A percentile compares a stretch with the other conserved stretches of the same genome.
Evolutionary conservation across 2,113 vertebrate species (phyloP).

Genomic region (Benitochromis conjunctus): DNA sequence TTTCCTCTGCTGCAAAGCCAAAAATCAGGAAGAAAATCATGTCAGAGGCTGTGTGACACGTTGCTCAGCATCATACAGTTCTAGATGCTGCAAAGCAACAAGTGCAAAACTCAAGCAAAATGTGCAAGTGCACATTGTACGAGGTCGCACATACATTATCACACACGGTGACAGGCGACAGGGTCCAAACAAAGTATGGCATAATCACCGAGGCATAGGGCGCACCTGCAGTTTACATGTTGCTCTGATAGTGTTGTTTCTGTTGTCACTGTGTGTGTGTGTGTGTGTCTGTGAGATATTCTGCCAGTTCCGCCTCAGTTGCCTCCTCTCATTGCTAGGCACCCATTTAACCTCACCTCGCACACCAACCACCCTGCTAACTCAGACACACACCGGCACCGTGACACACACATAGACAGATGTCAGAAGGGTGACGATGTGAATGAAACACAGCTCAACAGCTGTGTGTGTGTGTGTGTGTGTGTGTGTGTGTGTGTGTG

Average conservation of each 20-base stretch:
- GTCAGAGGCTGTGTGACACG: no score
- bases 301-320: constrained; percentile 67
- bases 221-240: constrained; percentile 46
- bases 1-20: neutral
- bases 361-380: constrained; percentile 52
- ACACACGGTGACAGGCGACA: constrained; percentile 41
- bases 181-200: constrained; percentile 51
- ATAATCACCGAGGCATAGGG: constrained; percentile 57
- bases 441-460: constrained; percentile 46
- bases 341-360: constrained; percentile 61
- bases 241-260: constrained; percentile 53
- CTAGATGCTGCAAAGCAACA: neutral
- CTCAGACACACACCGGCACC: constrained; percentile 38
- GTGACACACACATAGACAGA: constrained; percentile 36
- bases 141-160: constrained; percentile 19
- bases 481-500: no score
- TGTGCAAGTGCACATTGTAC: neutral
- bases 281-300: constrained; percentile 17
- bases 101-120: neutral
- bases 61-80: neutral
- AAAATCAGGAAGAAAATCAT: neutral
- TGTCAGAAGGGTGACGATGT: constrained; percentile 62
- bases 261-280: constrained; percentile 23
- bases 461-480: neutral
- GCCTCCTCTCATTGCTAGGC: constrained; percentile 54